A percentile compares a stretch with the other conserved stretches of the same genome.
Evolutionary conservation across 1,140 invertebrate species (phyloP).

Genomic region (Bombus sibiricus): DNA sequence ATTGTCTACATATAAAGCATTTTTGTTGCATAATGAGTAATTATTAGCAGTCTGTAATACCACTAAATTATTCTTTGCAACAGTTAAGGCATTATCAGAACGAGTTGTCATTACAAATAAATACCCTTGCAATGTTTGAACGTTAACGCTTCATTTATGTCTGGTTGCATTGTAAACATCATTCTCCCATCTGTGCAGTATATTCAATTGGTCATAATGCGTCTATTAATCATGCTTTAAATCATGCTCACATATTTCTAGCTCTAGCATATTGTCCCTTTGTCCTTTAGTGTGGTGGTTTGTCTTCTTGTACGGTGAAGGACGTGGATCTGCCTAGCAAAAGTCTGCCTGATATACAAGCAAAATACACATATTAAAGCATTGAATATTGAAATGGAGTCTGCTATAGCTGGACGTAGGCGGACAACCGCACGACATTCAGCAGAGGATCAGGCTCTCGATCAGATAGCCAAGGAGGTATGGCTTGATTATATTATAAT

Average conservation of each 20-base stretch:
- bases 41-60: neutral
- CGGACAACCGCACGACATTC: conserved; percentile 88
- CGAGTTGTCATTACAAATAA: neutral
- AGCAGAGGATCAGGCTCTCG: conserved; percentile 93
- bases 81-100: neutral
- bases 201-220: neutral
- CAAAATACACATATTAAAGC: conserved; percentile 21
- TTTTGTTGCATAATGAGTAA: conserved; percentile 21
- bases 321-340: conserved; percentile 48
- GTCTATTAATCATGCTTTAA: conserved; percentile 22
- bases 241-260: conserved; percentile 24
- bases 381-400: conserved; percentile 82
- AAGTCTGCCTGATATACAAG: conserved; percentile 38
- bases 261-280: conserved; percentile 41
- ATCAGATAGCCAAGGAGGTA: conserved; percentile 95
- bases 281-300: conserved; percentile 66
- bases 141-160: conserved; percentile 8
- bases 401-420: conserved; percentile 87
- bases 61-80: neutral
- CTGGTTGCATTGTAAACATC: neutral
- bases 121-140: neutral
- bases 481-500: conserved; percentile 56
- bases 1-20: conserved; percentile 3
- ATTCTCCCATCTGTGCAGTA: conserved; percentile 37
- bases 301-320: conserved; percentile 63